Evolutionary conservation across 2,888 invertebrate genomes (phyloP).

Genomic region (Tricholauxania praeusta): DNA sequence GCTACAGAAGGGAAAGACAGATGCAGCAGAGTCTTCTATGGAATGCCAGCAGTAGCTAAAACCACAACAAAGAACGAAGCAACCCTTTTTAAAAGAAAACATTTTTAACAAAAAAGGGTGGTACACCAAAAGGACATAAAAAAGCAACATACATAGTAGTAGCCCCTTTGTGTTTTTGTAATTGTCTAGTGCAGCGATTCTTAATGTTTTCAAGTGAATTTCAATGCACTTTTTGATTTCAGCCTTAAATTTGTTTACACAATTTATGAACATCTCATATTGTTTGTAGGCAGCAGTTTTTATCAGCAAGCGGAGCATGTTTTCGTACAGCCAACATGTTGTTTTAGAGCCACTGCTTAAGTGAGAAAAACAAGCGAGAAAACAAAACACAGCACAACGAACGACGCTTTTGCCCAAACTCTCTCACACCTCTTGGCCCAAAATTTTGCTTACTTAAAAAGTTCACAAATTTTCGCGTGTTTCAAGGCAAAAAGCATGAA

Average conservation of each 20-base stretch:
- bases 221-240: no score
- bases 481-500: slow-evolving; percentile 18
- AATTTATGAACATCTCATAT: no score
- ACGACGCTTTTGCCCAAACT: no score
- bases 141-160: slow-evolving; percentile 8
- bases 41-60: slow-evolving; percentile 34
- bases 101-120: slow-evolving; percentile 16
- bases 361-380: not conserved
- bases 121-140: slow-evolving; percentile 28
- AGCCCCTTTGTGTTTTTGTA: not conserved
- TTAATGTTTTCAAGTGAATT: no score
- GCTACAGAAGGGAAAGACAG: slow-evolving; percentile 1
- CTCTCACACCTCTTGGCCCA: not conserved
- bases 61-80: slow-evolving; percentile 19
- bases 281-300: no score
- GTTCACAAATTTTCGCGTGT: slow-evolving; percentile 5
- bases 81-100: slow-evolving; percentile 25
- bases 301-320: no score
- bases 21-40: slow-evolving; percentile 27
- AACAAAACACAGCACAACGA: not conserved
- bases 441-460: not conserved
- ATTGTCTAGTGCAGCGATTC: no score
- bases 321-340: no score
- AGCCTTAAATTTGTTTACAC: no score
- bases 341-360: not conserved